These are phyloP conservation scores for Trachymyrmex cornetzi DNA, from an alignment of 1,140 invertebrate genomes.

Conservation along the genomic window DNA sequence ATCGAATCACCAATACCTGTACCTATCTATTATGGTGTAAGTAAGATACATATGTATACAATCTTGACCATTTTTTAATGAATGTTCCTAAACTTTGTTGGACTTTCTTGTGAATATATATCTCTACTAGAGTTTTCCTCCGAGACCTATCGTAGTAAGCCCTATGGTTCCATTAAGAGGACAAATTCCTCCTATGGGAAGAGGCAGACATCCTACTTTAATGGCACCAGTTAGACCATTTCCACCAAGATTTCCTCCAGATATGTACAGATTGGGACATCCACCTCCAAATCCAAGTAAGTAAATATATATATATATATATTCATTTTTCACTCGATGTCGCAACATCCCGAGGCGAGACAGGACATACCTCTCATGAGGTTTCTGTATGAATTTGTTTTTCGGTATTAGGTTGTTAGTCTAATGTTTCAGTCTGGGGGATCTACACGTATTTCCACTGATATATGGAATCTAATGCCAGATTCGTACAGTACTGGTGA, in stretches of 20 bases:
- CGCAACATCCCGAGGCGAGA: no score
- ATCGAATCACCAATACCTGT: conserved; percentile 70
- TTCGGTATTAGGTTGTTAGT: no score
- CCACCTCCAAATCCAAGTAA: conserved; percentile 68
- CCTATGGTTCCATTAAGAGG: conserved; percentile 72
- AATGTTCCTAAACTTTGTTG: neutral
- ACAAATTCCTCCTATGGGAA: conserved; percentile 64
- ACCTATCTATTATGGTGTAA: conserved; percentile 75
- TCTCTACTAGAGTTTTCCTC: conserved; percentile 60
- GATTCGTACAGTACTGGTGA: no score
- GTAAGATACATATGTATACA: conserved; percentile 6
- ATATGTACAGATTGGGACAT: conserved; percentile 68
- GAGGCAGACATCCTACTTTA: conserved; percentile 64
- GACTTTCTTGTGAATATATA: conserved; percentile 35
- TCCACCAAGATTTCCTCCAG: conserved; percentile 71
- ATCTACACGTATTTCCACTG: no score
- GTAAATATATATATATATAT: conserved; percentile 23
- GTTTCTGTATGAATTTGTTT: no score
- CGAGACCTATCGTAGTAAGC: conserved; percentile 73
- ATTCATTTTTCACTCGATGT: neutral
- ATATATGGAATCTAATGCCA: no score
- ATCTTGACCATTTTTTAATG: neutral
- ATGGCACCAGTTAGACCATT: conserved; percentile 70
- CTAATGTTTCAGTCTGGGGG: no score
- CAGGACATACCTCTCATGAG: no score